Percentiles rank a stretch among this genome's conserved stretches.
Conservation (phyloP, 2,113 vertebrate genomes). For the Prionailurus viverrinus region DNA sequence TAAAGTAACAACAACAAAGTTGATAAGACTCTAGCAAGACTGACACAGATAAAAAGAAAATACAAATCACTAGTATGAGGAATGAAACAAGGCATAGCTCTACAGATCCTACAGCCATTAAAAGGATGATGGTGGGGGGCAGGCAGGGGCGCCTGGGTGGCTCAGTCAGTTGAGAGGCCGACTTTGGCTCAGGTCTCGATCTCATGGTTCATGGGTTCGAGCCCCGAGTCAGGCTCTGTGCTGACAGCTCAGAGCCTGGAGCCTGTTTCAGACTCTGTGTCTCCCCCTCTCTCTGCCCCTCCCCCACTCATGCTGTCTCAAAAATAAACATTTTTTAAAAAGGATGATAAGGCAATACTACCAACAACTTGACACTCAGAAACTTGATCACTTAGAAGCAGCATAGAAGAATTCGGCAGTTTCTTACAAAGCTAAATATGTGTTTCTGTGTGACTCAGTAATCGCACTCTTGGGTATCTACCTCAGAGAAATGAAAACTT, state of each 20-base stretch:
- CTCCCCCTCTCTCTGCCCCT: background rate
- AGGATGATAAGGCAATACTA: background rate
- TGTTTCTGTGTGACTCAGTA: background rate
- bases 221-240: background rate
- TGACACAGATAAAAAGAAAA: background rate
- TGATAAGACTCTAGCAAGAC: background rate
- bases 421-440: slow-evolving; percentile 16
- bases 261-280: background rate
- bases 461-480: background rate
- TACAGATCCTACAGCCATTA: background rate
- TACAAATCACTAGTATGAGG: background rate
- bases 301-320: background rate
- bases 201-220: background rate
- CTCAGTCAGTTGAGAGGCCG: background rate
- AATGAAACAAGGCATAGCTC: background rate
- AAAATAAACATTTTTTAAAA: background rate
- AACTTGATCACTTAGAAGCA: background rate
- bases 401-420: background rate
- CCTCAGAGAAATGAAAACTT: background rate
- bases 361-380: background rate
- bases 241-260: background rate
- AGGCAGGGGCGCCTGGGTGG: background rate
- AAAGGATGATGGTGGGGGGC: no score
- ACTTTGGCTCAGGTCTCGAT: background rate
- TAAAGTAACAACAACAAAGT: background rate